phyloP scores from a whole-genome alignment of 1,140 invertebrate genomes.

The Scylla paramamosain region DNA sequence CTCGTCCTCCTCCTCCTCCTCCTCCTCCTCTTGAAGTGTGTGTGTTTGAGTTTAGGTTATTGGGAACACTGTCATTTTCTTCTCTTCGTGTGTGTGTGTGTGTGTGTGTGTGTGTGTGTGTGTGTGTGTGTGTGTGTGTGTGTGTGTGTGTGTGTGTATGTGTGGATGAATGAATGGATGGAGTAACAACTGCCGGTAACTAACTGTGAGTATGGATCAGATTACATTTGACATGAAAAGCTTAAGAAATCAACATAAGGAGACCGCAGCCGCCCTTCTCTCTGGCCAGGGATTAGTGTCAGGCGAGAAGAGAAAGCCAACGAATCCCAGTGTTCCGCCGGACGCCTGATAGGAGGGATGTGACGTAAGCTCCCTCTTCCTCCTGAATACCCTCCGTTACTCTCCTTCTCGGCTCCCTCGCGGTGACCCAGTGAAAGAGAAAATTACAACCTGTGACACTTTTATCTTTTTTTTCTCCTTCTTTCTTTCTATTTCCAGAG shows the following conservation, averaged over 20 bases:
- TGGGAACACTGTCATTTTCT: neutral
- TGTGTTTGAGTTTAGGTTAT: neutral
- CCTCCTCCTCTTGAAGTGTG: neutral
- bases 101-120: neutral
- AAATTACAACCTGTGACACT: neutral
- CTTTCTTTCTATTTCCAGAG: too few relatives aligned
- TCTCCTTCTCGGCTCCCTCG: too few relatives aligned
- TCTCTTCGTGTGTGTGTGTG: neutral
- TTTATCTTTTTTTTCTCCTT: neutral
- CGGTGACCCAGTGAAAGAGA: too few relatives aligned
- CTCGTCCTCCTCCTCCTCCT: neutral
- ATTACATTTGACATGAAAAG: too few relatives aligned
- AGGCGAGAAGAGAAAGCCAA: too few relatives aligned
- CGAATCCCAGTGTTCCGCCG: too few relatives aligned
- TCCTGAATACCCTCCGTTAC: neutral
- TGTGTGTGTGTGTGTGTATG: conserved; percentile 58
- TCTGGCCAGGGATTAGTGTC: too few relatives aligned
- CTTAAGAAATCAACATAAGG: too few relatives aligned
- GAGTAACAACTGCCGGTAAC: too few relatives aligned
- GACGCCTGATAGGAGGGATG: too few relatives aligned
- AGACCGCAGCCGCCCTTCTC: too few relatives aligned
- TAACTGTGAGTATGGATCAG: too few relatives aligned
- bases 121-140: conserved; percentile 31
- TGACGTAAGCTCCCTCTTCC: neutral
- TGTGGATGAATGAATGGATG: neutral